Percentiles rank a stretch among this genome's conserved stretches.
Conservation (phyloP, 2,888 invertebrate species). For the Pachliopta kotzebuea region DNA sequence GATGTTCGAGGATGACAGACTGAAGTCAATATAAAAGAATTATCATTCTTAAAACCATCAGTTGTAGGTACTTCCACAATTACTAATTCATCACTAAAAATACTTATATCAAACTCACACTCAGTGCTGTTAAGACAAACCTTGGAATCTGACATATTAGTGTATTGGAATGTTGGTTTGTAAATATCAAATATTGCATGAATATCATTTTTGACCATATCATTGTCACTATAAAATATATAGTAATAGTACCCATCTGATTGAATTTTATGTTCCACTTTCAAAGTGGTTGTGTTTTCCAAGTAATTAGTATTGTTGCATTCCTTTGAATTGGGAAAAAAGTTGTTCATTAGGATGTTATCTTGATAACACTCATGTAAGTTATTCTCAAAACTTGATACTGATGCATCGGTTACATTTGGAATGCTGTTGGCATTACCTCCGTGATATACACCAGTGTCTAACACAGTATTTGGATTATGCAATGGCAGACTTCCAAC, state of each 20-base stretch:
- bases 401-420: conserved; percentile 79
- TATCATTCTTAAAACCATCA: conserved; percentile 89
- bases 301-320: conserved; percentile 86
- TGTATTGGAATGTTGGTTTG: conserved; percentile 90
- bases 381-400: conserved; percentile 91
- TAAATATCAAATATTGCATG: conserved; percentile 92
- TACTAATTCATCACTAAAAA: conserved; percentile 88
- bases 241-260: conserved; percentile 93
- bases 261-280: conserved; percentile 85
- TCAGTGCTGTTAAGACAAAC: conserved; percentile 88
- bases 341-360: conserved; percentile 85
- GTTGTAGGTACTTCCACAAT: conserved; percentile 91
- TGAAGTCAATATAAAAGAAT: conserved; percentile 86
- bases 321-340: conserved; percentile 84
- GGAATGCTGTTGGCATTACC: conserved; percentile 85
- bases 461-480: conserved; percentile 80
- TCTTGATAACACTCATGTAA: conserved; percentile 88
- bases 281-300: conserved; percentile 82
- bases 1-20: conserved; percentile 90
- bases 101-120: conserved; percentile 86
- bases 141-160: conserved; percentile 83
- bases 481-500: conserved; percentile 54
- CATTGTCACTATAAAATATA: conserved; percentile 93
- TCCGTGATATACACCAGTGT: conserved; percentile 88
- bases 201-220: conserved; percentile 88